A percentile compares a stretch with the other conserved stretches of the same genome.
phyloP scores from a whole-genome alignment of 1,140 invertebrate genomes.

The Phymorhynchus buccinoides region DNA sequence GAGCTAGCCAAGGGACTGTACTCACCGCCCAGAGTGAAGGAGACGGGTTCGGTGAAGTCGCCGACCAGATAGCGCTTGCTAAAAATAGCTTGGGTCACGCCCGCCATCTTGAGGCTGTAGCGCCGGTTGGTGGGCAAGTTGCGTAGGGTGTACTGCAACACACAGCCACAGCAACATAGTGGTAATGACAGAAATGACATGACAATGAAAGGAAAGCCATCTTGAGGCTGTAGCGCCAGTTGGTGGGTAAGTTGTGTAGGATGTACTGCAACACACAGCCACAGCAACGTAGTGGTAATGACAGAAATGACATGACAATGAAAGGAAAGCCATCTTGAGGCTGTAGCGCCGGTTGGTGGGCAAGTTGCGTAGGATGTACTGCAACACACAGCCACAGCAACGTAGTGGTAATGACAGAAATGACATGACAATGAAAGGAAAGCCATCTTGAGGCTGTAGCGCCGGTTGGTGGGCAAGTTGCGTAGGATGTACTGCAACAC shows the following conservation, averaged over 20 bases:
- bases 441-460: slow-evolving; percentile 52
- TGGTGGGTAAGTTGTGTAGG: slow-evolving; percentile 45
- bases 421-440: too few relatives aligned
- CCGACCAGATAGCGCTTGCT: slow-evolving; percentile 50
- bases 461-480: slow-evolving; percentile 47
- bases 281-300: too few relatives aligned
- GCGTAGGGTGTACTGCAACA: slow-evolving; percentile 43
- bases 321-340: slow-evolving; percentile 52
- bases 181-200: too few relatives aligned
- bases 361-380: slow-evolving; percentile 47
- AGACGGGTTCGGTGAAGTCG: slow-evolving; percentile 48
- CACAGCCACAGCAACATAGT: too few relatives aligned
- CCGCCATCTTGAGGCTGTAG: slow-evolving; percentile 54
- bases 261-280: slow-evolving; percentile 43
- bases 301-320: too few relatives aligned
- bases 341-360: slow-evolving; percentile 49
- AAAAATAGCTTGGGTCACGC: slow-evolving; percentile 56
- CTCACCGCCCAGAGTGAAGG: slow-evolving; percentile 54
- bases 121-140: slow-evolving; percentile 48
- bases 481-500: slow-evolving; percentile 42
- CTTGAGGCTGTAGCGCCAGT: slow-evolving; percentile 50
- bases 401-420: too few relatives aligned
- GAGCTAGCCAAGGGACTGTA: too few relatives aligned
- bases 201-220: too few relatives aligned
- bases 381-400: too few relatives aligned